Conservation (phyloP, 1,140 invertebrate genomes). For the Lethocerus indicus region DNA sequence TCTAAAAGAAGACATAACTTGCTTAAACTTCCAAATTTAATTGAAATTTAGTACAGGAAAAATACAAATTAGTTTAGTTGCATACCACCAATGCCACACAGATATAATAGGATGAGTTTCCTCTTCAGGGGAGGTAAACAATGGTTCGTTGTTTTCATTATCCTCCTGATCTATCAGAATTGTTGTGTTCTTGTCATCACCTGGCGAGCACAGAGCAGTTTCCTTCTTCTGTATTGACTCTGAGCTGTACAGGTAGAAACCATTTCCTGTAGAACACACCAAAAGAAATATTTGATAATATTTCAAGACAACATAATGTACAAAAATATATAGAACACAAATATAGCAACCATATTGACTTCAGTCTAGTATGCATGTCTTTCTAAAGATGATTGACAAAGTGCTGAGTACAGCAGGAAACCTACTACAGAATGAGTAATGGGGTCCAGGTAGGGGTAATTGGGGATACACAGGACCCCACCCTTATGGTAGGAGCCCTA, state of each 20-base stretch:
- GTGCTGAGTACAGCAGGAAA: too few species aligned
- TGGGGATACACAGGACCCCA: too few species aligned
- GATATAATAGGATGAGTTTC: conserved; percentile 39
- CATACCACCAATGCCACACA: conserved; percentile 64
- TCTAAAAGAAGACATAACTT: too few species aligned
- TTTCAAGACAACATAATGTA: too few species aligned
- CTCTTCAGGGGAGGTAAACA: conserved; percentile 25
- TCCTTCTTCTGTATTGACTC: conserved; percentile 23
- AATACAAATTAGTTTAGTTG: conserved; percentile 9
- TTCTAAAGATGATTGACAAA: too few species aligned
- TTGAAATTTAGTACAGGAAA: neutral
- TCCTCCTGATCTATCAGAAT: conserved; percentile 20
- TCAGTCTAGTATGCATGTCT: too few species aligned
- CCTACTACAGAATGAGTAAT: too few species aligned
- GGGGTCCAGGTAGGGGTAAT: too few species aligned
- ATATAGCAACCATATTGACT: too few species aligned
- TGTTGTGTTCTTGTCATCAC: conserved; percentile 7
- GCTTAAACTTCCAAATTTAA: neutral
- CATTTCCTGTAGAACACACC: conserved; percentile 30
- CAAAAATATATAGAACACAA: too few species aligned
- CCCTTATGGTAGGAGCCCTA: too few species aligned
- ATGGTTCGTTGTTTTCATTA: conserved; percentile 17
- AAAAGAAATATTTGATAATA: too few species aligned
- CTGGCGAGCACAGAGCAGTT: conserved; percentile 17
- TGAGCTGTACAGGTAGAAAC: conserved; percentile 42